Base-by-base conservation (phyloP, 2,888 invertebrate genomes). In the Sturmia bella region DNA sequence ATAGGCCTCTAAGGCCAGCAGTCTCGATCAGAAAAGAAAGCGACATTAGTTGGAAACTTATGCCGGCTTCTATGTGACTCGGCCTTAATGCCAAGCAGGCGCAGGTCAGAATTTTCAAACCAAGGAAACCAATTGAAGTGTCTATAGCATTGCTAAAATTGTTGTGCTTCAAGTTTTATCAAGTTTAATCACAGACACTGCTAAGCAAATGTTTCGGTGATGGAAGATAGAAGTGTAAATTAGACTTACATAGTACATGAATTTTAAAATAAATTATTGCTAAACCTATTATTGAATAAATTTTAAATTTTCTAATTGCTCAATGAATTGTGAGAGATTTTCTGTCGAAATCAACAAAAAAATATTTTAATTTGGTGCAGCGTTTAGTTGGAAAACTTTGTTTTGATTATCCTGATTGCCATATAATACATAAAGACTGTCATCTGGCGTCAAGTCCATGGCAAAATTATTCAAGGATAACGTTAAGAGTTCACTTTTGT, bases 401-500 rank as follows among this genome's bases (percentile, higher is more conserved):
- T 93, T 93, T 84, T 93, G 92, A 84, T 92, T 92, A 85, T 94
- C 94, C 15, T 91, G 90, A 66, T 91, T 90, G 73, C 93, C 93
- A 86, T 93, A 93, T 24, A 52, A 57, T n/a, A 87, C 85, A 78
- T 86, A 86, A 76, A 87, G 86, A 77, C 88, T 88, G 75, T 89
- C 87, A 61, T 87, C 87, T 59, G 87, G 79, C 7, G 87, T 86
- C 73, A 77, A 64, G 12, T 74, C 74, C 77, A 88, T 87, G 61
- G 86, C 86, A 78, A 89, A 90, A 84, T 88, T 89, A 83, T 90
- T 91, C 13, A 95, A 91, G 79, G 94, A 93, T 24, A 96, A 91
- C 66, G 94, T 95, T 9, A 95, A 91, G 37, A 96, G 91, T 68
- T 93, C 93, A 74, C 92, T 92, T 86, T 92, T 92, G 87, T 95